Percentiles rank a stretch among this genome's conserved stretches.
These are phyloP conservation scores for Acrobasis consociella DNA, from an alignment of 2,888 invertebrate species.

Conservation along the genomic window DNA sequence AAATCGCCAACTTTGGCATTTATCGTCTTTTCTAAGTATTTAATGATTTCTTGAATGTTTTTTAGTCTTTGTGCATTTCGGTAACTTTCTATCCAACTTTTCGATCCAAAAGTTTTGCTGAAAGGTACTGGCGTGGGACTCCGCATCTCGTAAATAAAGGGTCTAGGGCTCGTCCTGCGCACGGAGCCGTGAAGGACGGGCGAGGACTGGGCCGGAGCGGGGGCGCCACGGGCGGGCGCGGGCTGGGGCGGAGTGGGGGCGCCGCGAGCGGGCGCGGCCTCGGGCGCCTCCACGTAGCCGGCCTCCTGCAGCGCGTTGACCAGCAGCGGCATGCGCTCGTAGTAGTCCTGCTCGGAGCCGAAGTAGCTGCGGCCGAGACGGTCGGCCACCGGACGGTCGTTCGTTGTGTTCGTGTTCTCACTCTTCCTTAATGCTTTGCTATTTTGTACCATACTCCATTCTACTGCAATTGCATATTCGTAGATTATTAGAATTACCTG, in stretches of 20 bases:
- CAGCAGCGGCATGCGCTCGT: constrained; percentile 73
- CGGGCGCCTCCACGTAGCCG: constrained; percentile 55
- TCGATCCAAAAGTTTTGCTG: constrained; percentile 63
- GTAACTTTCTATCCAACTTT: constrained; percentile 69
- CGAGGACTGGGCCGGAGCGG: constrained; percentile 40
- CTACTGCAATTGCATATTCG: constrained; percentile 77
- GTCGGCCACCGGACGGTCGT: constrained; percentile 64
- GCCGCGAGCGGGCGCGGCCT: constrained; percentile 50
- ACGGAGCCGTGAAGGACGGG: constrained; percentile 44
- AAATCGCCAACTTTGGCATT: constrained; percentile 73
- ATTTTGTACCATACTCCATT: constrained; percentile 71
- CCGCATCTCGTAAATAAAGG: constrained; percentile 74
- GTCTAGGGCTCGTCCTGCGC: constrained; percentile 74
- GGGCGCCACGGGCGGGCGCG: constrained; percentile 38
- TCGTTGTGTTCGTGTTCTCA: constrained; percentile 40
- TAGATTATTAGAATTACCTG: constrained; percentile 80
- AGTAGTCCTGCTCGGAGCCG: constrained; percentile 75
- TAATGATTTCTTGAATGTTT: constrained; percentile 71
- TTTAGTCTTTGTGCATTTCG: constrained; percentile 71
- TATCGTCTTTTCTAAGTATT: constrained; percentile 72
- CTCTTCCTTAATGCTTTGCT: constrained; percentile 41
- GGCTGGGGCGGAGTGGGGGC: constrained; percentile 55
- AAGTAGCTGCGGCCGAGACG: constrained; percentile 68
- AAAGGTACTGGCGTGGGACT: constrained; percentile 69
- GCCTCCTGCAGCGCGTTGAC: constrained; percentile 76